Conservation (phyloP, 2,113 vertebrate genomes). For the Atherinomorus stipes region DNA sequence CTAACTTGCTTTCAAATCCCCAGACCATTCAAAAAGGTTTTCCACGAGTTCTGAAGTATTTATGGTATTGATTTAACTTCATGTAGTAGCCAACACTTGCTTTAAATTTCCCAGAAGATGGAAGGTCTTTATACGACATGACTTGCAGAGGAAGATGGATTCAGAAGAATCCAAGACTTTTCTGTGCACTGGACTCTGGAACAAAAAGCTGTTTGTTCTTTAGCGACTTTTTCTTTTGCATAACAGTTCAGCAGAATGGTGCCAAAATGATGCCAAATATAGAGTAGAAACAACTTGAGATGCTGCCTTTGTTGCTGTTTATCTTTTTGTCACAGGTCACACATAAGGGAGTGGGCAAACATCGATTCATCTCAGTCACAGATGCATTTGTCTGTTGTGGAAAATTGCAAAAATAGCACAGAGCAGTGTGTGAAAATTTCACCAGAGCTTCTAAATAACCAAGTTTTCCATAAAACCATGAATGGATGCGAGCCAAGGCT, state of each 20-base stretch:
- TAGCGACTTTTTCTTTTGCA: not conserved
- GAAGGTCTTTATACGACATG: slow-evolving; percentile 4
- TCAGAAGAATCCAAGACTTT: not conserved
- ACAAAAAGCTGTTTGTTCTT: slow-evolving; percentile 1
- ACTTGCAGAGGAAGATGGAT: slow-evolving; percentile 18
- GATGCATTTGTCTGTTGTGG: slow-evolving; percentile 34
- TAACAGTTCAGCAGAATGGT: not conserved
- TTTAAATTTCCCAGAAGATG: slow-evolving; percentile 2
- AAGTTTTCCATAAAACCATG: slow-evolving; percentile 4
- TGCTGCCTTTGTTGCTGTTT: not conserved
- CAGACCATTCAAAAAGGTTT: slow-evolving; percentile 8
- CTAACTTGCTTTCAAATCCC: slow-evolving; percentile 17
- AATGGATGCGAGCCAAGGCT: slow-evolving; percentile 1
- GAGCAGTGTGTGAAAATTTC: slow-evolving; percentile 11
- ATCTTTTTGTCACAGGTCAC: slow-evolving; percentile 3
- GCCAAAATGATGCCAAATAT: slow-evolving; percentile 1
- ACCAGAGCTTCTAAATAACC: slow-evolving; percentile 21
- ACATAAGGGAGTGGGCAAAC: slow-evolving; percentile 9
- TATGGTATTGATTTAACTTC: slow-evolving; percentile 30
- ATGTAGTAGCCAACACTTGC: slow-evolving; percentile 2
- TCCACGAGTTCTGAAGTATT: slow-evolving; percentile 11
- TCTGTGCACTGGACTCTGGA: not conserved
- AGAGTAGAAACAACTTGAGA: slow-evolving; percentile 19
- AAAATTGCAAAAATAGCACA: slow-evolving; percentile 26
- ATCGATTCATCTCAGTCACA: slow-evolving; percentile 16